These are phyloP conservation scores for Hybos culiciformis DNA, from an alignment of 2,888 invertebrate genomes.

Conservation along the genomic window DNA sequence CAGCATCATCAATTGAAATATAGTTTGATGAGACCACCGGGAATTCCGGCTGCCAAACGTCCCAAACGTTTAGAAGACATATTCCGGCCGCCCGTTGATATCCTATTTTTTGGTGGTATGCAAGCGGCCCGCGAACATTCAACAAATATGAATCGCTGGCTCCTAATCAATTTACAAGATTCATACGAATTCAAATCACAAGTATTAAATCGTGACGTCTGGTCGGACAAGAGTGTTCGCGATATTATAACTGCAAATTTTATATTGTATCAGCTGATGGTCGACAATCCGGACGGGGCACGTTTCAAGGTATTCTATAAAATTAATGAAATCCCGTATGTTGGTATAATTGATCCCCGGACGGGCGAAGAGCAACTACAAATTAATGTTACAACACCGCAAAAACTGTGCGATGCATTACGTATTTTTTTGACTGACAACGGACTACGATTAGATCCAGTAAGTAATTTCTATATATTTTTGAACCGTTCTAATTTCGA, in stretches of 20 bases:
- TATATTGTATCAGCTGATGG: slow-evolving; percentile 50
- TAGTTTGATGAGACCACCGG: neutral
- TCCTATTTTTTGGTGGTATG: slow-evolving; percentile 48
- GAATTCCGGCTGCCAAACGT: slow-evolving; percentile 10
- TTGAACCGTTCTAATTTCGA: neutral
- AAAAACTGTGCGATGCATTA: slow-evolving; percentile 19
- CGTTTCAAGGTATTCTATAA: slow-evolving; percentile 51
- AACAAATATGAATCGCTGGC: slow-evolving; percentile 44
- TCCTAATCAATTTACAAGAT: slow-evolving; percentile 57
- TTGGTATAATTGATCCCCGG: slow-evolving; percentile 52
- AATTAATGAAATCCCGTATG: slow-evolving; percentile 45
- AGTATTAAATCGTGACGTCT: slow-evolving; percentile 54
- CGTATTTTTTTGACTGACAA: slow-evolving; percentile 6
- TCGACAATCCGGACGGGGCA: slow-evolving; percentile 43
- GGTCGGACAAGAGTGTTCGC: slow-evolving; percentile 48
- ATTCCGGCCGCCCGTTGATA: slow-evolving; percentile 52
- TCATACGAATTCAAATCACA: slow-evolving; percentile 54
- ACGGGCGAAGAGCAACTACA: slow-evolving; percentile 46
- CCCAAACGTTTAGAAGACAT: slow-evolving; percentile 50
- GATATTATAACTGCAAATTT: slow-evolving; percentile 48
- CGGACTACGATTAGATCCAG: slow-evolving; percentile 3
- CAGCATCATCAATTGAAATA: slow-evolving; percentile 2
- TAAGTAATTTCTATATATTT: slow-evolving; percentile 1
- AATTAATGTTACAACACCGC: slow-evolving; percentile 16
- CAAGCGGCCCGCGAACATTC: slow-evolving; percentile 42